Percentiles rank a stretch among this genome's conserved stretches.
phyloP scores from a whole-genome alignment of 2,888 invertebrate genomes.

The Opisthograptis luteolata region DNA sequence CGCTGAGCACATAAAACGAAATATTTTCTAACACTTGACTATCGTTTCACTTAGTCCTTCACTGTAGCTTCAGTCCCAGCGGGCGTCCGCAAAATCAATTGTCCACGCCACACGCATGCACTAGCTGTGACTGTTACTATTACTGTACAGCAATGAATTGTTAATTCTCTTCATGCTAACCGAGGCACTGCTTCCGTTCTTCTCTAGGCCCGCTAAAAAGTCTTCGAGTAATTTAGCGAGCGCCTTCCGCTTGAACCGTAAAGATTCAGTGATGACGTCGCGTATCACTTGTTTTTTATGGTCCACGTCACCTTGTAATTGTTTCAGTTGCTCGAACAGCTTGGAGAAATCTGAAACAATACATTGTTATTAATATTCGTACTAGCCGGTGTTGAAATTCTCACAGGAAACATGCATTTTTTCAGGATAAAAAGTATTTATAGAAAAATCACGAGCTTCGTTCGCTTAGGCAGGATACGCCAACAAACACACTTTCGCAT shows the following conservation, averaged over 20 bases:
- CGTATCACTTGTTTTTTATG: constrained; percentile 88
- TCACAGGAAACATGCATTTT: too few relatives aligned
- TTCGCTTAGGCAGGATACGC: too few relatives aligned
- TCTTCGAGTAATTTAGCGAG: constrained; percentile 88
- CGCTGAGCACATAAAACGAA: constrained; percentile 8
- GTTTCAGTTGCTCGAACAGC: constrained; percentile 88
- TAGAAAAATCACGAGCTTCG: too few relatives aligned
- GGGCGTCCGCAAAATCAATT: constrained; percentile 36
- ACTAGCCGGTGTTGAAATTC: too few relatives aligned
- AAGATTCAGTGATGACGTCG: constrained; percentile 89
- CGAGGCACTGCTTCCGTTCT: constrained; percentile 78
- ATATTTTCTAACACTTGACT: constrained; percentile 26
- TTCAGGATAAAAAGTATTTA: too few relatives aligned
- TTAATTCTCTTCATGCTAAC: constrained; percentile 64
- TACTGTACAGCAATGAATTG: constrained; percentile 61
- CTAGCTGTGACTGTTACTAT: constrained; percentile 73
- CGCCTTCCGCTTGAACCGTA: constrained; percentile 90
- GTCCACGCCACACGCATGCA: constrained; percentile 51
- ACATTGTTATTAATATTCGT: constrained; percentile 4
- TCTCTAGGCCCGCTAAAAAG: constrained; percentile 81
- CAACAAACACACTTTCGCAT: too few relatives aligned
- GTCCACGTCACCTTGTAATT: constrained; percentile 88
- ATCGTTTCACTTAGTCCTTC: constrained; percentile 14
- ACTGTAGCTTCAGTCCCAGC: constrained; percentile 24
- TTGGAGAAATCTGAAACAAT: constrained; percentile 87